phyloP scores from a whole-genome alignment of 2,113 vertebrate species.

The Eulacestoma nigropectus region DNA sequence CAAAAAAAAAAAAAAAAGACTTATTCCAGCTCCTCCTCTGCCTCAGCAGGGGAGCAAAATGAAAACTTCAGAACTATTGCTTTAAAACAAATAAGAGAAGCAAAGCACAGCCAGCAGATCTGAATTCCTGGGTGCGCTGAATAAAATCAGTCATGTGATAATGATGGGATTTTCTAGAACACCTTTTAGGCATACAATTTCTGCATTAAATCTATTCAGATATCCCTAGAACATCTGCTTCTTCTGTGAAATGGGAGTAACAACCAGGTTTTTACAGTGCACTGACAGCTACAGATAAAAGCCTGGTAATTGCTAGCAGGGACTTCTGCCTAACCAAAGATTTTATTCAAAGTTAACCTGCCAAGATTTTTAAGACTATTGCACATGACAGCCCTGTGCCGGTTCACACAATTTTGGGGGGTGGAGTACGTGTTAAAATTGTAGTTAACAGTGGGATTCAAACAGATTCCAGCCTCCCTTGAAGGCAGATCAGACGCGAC shows the following conservation, averaged over 20 bases:
- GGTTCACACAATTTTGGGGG: neutral
- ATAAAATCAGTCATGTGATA: conserved; percentile 39
- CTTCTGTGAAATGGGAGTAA: conserved; percentile 2
- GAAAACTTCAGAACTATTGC: neutral
- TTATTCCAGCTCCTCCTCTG: neutral
- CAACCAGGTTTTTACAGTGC: neutral
- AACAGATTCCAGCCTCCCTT: neutral
- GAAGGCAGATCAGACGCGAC: neutral
- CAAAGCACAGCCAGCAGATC: neutral
- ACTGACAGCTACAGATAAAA: conserved; percentile 37
- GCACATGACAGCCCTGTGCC: neutral
- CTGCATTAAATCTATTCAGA: conserved; percentile 30
- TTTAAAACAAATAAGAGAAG: neutral
- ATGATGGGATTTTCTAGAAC: conserved; percentile 57
- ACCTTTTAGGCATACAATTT: conserved; percentile 42
- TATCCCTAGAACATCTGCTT: conserved; percentile 15
- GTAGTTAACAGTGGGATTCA: neutral
- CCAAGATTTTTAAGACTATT: neutral
- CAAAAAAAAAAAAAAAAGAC: no score
- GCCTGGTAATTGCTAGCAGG: neutral
- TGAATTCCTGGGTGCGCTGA: conserved; percentile 30
- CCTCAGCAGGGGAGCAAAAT: neutral
- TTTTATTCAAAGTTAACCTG: neutral
- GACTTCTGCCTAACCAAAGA: neutral
- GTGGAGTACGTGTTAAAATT: neutral